Conservation (phyloP, 2,113 vertebrate species). For the Notarius quadriscutis region DNA sequence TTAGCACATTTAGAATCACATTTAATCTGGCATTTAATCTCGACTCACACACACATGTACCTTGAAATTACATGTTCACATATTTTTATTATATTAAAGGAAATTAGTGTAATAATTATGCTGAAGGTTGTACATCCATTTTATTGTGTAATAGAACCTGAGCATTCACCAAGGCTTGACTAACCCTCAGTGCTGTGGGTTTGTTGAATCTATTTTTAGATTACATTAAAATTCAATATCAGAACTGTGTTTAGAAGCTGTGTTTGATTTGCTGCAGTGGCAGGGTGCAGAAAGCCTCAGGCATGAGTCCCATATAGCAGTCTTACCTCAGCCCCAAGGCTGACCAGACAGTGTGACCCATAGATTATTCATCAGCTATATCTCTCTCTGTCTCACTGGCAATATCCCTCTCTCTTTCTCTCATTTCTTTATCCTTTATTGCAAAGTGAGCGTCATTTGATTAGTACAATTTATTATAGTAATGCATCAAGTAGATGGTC, state of each 20-base stretch:
- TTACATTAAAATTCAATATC: conserved; percentile 16
- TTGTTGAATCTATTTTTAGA: conserved; percentile 12
- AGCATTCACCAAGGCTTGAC: not conserved
- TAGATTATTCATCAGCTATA: conserved; percentile 53
- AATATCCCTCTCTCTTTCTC: conserved; percentile 4
- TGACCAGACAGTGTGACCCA: conserved; percentile 40
- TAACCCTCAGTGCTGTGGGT: not conserved
- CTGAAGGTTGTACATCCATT: not conserved
- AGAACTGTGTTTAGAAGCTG: not conserved
- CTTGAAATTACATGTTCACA: not conserved
- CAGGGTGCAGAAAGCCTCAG: conserved; percentile 19
- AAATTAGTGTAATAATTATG: not conserved
- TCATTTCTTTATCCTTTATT: conserved; percentile 56
- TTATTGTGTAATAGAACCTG: not conserved
- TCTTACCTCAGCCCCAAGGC: conserved; percentile 29
- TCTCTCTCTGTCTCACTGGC: conserved; percentile 7
- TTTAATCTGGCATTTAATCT: not conserved
- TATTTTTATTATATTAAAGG: too few species aligned
- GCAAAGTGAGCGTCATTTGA: conserved; percentile 62
- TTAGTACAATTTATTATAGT: conserved; percentile 60
- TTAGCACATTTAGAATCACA: too few species aligned
- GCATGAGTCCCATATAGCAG: conserved; percentile 39
- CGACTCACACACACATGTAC: not conserved
- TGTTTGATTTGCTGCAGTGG: conserved; percentile 8
- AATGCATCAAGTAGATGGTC: conserved; percentile 57